Evolutionary conservation across 2,113 vertebrate species (phyloP).

Genomic region (Ia io): DNA sequence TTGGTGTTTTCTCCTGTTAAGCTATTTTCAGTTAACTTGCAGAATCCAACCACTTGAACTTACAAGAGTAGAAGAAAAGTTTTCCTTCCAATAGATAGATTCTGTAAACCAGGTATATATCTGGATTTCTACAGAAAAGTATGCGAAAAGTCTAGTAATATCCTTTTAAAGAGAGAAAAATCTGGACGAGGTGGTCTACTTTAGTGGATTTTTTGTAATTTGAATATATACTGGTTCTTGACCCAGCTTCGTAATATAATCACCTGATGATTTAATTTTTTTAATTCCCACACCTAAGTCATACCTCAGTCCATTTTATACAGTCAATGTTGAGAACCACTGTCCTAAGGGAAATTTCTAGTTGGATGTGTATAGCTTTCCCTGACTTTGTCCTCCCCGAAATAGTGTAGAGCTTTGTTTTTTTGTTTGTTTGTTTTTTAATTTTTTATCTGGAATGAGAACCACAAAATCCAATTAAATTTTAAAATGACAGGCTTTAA

Average conservation of each 20-base stretch:
- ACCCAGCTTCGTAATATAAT: neutral
- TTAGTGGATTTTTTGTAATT: neutral
- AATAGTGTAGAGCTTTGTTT: neutral
- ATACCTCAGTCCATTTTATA: neutral
- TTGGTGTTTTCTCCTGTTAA: neutral
- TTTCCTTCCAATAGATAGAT: neutral
- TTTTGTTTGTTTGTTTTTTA: neutral
- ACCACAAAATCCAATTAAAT: slow-evolving; percentile 30
- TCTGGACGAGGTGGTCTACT: neutral
- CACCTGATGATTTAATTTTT: neutral
- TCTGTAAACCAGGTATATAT: neutral
- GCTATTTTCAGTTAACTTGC: neutral
- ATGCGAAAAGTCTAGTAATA: neutral
- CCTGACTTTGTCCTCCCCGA: neutral
- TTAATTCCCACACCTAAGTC: neutral
- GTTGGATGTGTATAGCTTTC: neutral
- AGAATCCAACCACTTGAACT: neutral
- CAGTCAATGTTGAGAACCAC: neutral
- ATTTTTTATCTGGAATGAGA: neutral
- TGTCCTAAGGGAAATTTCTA: neutral
- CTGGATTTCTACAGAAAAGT: neutral
- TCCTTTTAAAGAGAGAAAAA: neutral
- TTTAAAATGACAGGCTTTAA: neutral
- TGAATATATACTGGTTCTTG: neutral
- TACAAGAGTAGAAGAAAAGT: neutral